Conservation (phyloP, 2,888 invertebrate genomes). For the Cheilosia vernalis region DNA sequence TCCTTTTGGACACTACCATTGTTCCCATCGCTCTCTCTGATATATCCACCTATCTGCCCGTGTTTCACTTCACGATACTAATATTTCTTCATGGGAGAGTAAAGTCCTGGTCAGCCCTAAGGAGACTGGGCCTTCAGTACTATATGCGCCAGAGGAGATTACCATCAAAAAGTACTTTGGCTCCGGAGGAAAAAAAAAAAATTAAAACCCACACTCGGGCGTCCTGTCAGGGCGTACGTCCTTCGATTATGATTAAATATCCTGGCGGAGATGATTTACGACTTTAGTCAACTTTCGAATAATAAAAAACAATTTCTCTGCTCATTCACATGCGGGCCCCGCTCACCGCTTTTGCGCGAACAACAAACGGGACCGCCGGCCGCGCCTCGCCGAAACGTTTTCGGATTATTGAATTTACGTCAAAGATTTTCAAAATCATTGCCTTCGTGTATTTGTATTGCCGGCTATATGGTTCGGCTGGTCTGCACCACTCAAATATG, state of each 20-base stretch:
- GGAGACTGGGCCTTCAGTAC: slow-evolving; percentile 29
- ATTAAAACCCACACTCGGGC: slow-evolving; percentile 53
- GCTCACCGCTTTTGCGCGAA: slow-evolving; percentile 33
- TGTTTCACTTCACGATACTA: slow-evolving; percentile 5
- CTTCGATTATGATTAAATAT: slow-evolving; percentile 75
- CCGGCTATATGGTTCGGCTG: slow-evolving; percentile 56
- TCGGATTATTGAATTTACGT: slow-evolving; percentile 75
- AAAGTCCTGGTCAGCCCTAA: slow-evolving; percentile 42
- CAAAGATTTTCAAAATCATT: slow-evolving; percentile 75
- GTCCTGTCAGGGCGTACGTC: slow-evolving; percentile 70
- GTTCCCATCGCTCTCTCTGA: not conserved
- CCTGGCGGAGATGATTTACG: slow-evolving; percentile 73
- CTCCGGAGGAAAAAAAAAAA: slow-evolving; percentile 19
- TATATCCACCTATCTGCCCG: not conserved
- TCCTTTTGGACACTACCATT: slow-evolving; percentile 47
- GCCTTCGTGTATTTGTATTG: slow-evolving; percentile 70
- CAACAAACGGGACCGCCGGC: slow-evolving; percentile 26
- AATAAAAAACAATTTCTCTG: slow-evolving; percentile 74
- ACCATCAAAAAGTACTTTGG: slow-evolving; percentile 68
- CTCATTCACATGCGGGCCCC: slow-evolving; percentile 63
- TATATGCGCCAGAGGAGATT: slow-evolving; percentile 67
- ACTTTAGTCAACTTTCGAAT: slow-evolving; percentile 74
- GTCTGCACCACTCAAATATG: slow-evolving; percentile 21
- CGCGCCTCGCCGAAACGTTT: slow-evolving; percentile 26
- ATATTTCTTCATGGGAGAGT: slow-evolving; percentile 21